A percentile compares a stretch with the other conserved stretches of the same genome.
phyloP scores from a whole-genome alignment of 2,888 invertebrate genomes.

The Dasysyrphus tricinctus region DNA sequence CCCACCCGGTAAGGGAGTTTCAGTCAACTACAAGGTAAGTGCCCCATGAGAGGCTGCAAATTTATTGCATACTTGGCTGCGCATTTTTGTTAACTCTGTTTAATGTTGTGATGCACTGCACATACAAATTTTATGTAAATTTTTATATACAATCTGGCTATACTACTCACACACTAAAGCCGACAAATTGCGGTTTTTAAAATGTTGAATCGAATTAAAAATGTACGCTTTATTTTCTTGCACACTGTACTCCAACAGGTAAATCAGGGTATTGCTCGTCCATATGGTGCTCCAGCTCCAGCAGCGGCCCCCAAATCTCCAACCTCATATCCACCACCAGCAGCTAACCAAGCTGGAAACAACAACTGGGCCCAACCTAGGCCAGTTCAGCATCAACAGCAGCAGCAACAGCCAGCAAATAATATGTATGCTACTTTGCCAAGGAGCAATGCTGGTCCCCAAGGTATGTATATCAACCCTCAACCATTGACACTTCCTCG shows the following conservation, averaged over 20 bases:
- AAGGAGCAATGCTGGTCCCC: slow-evolving; percentile 81
- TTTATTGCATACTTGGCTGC: slow-evolving; percentile 44
- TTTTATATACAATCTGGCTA: slow-evolving; percentile 32
- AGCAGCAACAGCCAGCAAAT: slow-evolving; percentile 75
- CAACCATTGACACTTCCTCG: slow-evolving; percentile 7
- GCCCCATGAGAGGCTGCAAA: slow-evolving; percentile 17
- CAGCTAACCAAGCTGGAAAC: not conserved
- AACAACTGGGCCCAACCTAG: slow-evolving; percentile 76
- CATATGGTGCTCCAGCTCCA: slow-evolving; percentile 80
- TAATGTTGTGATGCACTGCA: slow-evolving; percentile 56
- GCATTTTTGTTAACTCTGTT: slow-evolving; percentile 51
- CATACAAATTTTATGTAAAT: slow-evolving; percentile 12
- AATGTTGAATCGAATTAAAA: slow-evolving; percentile 30
- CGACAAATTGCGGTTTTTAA: slow-evolving; percentile 31
- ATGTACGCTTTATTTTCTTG: slow-evolving; percentile 44
- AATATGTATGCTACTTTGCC: slow-evolving; percentile 83
- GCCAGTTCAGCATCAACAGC: slow-evolving; percentile 74
- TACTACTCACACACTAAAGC: slow-evolving; percentile 60
- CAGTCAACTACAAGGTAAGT: slow-evolving; percentile 81
- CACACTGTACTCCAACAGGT: slow-evolving; percentile 77
- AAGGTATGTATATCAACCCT: slow-evolving; percentile 80
- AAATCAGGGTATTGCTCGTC: slow-evolving; percentile 82
- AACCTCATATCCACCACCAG: slow-evolving; percentile 81
- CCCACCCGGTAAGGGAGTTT: slow-evolving; percentile 83
- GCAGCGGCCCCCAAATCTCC: slow-evolving; percentile 81